Base-by-base conservation (phyloP, 1,140 invertebrate genomes). In the Dendrolimus punctatus region DNA sequence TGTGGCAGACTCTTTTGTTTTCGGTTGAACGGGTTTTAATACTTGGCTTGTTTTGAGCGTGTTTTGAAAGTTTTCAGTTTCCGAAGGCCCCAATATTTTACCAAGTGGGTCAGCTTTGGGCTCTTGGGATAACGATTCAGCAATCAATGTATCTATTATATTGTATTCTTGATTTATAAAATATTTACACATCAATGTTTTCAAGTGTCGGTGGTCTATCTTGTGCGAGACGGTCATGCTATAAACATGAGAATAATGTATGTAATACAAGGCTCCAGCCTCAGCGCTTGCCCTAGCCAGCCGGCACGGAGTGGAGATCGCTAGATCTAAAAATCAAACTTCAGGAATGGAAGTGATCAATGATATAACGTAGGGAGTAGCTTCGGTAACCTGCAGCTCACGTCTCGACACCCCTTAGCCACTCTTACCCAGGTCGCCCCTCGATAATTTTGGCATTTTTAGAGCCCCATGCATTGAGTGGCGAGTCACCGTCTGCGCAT, bases 11-110 rank as follows among this genome's bases (percentile, higher is more conserved):
- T 67, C 53, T 6, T 42, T 6, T 4, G 10, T 7, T 39, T 42
- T 48, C 7, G 9, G 4, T n/a, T 23, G 39, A 36, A 41, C 52
- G 6, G 46, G 48, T 23, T 60, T 57, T 48, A 64, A 47, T 9
- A 68, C 55, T 36, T 57, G 46, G 9, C 58, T 52, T 7, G 64
- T 7, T 39, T 58, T 61, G 0, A 64, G 54, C 6, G 58, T 54
- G 45, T 67, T 63, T 49, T 68, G 67, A 7, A 79, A 51, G 23
- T 23, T 23, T 23, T 23, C 23, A 23, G 23, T 62, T 10, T 79
- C 67, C 37, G 70, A 45, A n/a, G 76, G 70, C 40, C 61, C 66
- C 1, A 76, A 60, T 0, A 70, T 71, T 0, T 75, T 69, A 39
- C 60, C 65, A 4, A 79, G 46, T 2, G 71, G 71, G 48, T 79